Evolutionary conservation across 1,140 invertebrate genomes (phyloP), one percentile per base, ranked within the genome.

Genomic region (Dermatophagoides farinae): DNA sequence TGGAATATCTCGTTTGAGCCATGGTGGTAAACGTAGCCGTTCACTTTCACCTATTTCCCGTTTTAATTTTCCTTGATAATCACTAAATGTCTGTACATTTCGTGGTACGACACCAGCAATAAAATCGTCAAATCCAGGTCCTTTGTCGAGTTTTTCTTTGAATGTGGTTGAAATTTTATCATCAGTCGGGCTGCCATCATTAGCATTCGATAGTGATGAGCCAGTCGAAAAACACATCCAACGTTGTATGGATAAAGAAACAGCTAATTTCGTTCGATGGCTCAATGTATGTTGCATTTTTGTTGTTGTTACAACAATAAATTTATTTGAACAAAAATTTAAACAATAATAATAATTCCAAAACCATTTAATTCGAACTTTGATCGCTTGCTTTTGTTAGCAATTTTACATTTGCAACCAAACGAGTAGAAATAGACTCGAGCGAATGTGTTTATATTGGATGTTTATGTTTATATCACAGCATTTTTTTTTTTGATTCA

Each of bases 1-100:
- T 12, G 93, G 91, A 70, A 97, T 96, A 68, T 88, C 80, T 46
- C 83, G 90, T 71, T 97, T 97, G 39, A 99, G 70, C 96, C 96
- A 99, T 52, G 91, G 88, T 20, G 96, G 95, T 55, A 99, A 73
- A 60, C 89, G 76, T 31, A 97, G 72, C 59, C 65, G 62, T 64
- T 64, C 57, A 55, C 78, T 79, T 65, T 91, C 86, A 6, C 85
- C 85, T 68, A 84, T 86, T 61, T 83, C 82, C 57, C 85, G 74
- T 66, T 85, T 84, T n/a, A 92, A 73, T 73, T 89, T 86, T 37
- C 70, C 68, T 61, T 65, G 25, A 65, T 67, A 89, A 23, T 77
- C 73, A 31, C 77, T 70, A 79, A 78, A 82, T 39, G 62, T 69
- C 31, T 76, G 72, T 12, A 14, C 14, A 58, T 72, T 73, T 1